Conservation (phyloP, 2,888 invertebrate species). For the Patella depressa region DNA sequence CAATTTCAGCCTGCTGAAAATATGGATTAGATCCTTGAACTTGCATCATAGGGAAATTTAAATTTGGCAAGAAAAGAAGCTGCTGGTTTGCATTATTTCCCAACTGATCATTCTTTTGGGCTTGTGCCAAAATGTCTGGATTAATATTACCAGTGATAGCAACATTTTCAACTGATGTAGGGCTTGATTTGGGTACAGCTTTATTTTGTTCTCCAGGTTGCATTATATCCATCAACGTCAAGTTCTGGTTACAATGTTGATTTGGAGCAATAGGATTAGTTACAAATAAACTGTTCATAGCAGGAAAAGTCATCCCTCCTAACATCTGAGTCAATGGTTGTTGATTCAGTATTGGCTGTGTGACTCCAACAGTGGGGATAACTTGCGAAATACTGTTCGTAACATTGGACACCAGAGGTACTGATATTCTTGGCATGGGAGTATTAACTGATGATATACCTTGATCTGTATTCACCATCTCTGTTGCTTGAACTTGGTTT, state of each 20-base stretch:
- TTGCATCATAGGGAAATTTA: constrained; percentile 48
- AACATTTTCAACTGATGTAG: not conserved
- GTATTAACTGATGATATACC: constrained; percentile 45
- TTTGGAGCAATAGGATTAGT: constrained; percentile 32
- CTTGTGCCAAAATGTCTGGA: constrained; percentile 17
- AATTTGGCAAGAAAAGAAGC: constrained; percentile 42
- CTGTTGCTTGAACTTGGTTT: constrained; percentile 13
- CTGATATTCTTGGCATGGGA: constrained; percentile 63
- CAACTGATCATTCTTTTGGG: constrained; percentile 13
- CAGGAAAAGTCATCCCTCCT: constrained; percentile 35
- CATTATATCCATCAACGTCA: not conserved
- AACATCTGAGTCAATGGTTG: constrained; percentile 35
- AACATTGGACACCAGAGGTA: constrained; percentile 62
- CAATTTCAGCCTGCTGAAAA: constrained; percentile 25
- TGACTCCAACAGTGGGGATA: constrained; percentile 59
- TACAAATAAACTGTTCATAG: constrained; percentile 33
- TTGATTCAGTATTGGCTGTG: constrained; percentile 32
- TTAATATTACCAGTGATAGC: not conserved
- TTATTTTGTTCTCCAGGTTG: not conserved
- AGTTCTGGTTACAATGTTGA: constrained; percentile 17
- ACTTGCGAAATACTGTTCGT: constrained; percentile 65
- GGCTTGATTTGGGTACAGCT: not conserved
- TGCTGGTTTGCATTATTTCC: constrained; percentile 22
- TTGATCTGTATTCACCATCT: constrained; percentile 7
- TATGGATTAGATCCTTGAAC: constrained; percentile 35